Conservation (phyloP, 2,113 vertebrate genomes). For the Rhinolophus ferrumequinum region DNA sequence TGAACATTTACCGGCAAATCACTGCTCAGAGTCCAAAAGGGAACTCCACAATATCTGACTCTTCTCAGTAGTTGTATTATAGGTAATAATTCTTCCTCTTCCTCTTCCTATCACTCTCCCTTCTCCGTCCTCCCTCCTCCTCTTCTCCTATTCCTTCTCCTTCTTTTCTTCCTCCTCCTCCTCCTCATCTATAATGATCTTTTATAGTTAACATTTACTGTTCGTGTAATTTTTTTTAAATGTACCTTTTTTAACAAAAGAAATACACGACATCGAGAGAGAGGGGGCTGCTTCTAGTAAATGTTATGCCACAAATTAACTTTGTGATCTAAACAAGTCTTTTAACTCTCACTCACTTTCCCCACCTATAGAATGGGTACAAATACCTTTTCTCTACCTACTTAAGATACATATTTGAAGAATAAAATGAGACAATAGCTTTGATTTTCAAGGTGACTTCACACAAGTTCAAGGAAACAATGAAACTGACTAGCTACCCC, state of each 20-base stretch:
- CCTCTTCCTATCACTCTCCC: background rate
- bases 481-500: background rate
- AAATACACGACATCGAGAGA: background rate
- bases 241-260: background rate
- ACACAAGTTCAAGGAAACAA: constrained; percentile 16
- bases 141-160: too few relatives aligned
- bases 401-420: background rate
- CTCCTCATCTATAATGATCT: background rate
- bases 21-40: background rate
- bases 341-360: background rate
- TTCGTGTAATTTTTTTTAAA: background rate
- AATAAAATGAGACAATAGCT: background rate
- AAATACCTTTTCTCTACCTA: background rate
- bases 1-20: background rate
- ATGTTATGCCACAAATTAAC: background rate
- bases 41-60: background rate
- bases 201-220: background rate
- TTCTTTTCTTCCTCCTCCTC: background rate
- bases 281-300: background rate
- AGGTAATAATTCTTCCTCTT: background rate
- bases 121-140: background rate
- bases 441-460: background rate
- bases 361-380: background rate
- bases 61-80: background rate
- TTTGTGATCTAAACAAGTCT: background rate